Evolutionary conservation across 2,888 invertebrate genomes (phyloP), one percentile per base, ranked within the genome.

Genomic region (Acrobasis consociella): DNA sequence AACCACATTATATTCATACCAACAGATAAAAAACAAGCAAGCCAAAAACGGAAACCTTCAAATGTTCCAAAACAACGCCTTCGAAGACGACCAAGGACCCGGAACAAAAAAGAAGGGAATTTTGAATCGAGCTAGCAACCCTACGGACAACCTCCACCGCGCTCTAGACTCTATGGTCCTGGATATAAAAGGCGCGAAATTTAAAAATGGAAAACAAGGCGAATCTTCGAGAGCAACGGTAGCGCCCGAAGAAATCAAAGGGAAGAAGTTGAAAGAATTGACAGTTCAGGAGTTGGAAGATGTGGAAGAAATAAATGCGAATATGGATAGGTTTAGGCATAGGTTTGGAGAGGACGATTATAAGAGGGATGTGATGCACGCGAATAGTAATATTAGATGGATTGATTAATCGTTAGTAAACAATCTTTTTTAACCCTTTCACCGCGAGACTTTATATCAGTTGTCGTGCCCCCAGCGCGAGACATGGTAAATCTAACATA

Each of bases 251-350:
- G 72, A 74, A 5, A 65, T 87, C 0, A 87, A 87, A 72, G 87
- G 87, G 0, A 89, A 81, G 50, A 81, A 77, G 61, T 84, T 86
- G 15, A 89, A 81, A 31, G 89, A 92, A 63, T 70, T 91, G 0
- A 76, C 83, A 0, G 82, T 76, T 0, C 71, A 69, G 0, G 86
- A 92, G 65, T 69, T 91, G 11, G 75, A 86, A n/a, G 81, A 86
- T 9, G 74, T 87, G 22, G 89, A 83, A 0, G 78, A 85, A 63
- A 75, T 91, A 0, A 88, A 83, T 62, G 85, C 87, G 0, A 84
- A 67, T 52, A 78, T 90, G 70, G 89, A 90, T 56, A 72, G 91
- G 37, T 90, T 91, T 69, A 73, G 91, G 11, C 78, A 88, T 70
- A 74, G 86, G 37, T 84, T 87, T 62, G 78, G 75, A 17, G 85